phyloP scores from a whole-genome alignment of 2,888 invertebrate species.

The Ischnus inquisitorius region DNA sequence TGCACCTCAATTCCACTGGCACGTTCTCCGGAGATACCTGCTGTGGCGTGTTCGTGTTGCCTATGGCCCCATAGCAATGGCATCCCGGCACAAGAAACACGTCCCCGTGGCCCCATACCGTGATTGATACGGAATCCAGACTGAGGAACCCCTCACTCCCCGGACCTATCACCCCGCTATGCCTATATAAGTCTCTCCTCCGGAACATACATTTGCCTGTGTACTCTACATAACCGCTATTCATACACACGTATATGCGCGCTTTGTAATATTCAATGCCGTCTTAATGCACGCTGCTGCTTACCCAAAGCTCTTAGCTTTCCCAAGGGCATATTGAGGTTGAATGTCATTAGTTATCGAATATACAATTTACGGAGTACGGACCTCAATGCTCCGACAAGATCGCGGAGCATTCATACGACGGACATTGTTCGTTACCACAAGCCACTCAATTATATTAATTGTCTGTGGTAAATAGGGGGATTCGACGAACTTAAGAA shows the following conservation, averaged over 20 bases:
- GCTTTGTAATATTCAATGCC: not conserved
- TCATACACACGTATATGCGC: not conserved
- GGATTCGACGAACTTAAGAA: too few species aligned
- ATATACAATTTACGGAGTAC: not conserved
- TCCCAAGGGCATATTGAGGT: too few species aligned
- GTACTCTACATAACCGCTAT: not conserved
- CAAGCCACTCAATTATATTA: too few species aligned
- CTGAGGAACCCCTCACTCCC: constrained; percentile 32
- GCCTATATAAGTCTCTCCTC: not conserved
- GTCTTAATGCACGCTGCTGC: not conserved
- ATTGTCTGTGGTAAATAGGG: too few species aligned
- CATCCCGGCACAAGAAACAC: constrained; percentile 64
- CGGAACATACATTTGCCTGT: not conserved
- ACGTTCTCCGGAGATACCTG: constrained; percentile 66
- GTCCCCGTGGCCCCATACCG: constrained; percentile 64
- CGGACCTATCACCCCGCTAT: constrained; percentile 10
- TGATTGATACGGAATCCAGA: constrained; percentile 68
- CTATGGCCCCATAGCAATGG: constrained; percentile 44
- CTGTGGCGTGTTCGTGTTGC: constrained; percentile 33
- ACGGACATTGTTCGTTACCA: too few species aligned
- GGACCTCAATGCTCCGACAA: too few species aligned
- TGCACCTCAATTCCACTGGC: constrained; percentile 62
- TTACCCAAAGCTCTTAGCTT: not conserved
- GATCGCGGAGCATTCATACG: too few species aligned
- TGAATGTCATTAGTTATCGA: not conserved